Conservation (phyloP, 2,888 invertebrate genomes). For the Podotricha telesiphe region DNA sequence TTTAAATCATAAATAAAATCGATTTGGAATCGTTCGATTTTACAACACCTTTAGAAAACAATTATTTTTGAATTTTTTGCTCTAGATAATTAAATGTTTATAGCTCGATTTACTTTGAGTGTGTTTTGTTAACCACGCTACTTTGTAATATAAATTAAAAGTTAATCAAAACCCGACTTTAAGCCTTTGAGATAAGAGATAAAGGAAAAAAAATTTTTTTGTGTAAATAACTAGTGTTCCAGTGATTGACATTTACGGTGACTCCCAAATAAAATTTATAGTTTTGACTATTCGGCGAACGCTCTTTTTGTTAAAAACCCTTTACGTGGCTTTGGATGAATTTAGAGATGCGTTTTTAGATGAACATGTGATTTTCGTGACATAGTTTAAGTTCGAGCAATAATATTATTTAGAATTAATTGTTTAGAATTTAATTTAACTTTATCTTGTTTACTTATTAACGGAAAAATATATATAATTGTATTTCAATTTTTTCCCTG, state of each 20-base stretch:
- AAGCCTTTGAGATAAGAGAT: constrained; percentile 36
- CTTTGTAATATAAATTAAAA: constrained; percentile 52
- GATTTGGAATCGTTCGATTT: constrained; percentile 56
- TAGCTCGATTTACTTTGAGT: constrained; percentile 60
- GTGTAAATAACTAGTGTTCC: constrained; percentile 52
- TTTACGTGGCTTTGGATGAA: constrained; percentile 56
- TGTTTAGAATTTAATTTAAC: too few relatives aligned
- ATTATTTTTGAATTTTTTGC: constrained; percentile 60
- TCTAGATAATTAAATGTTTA: constrained; percentile 57
- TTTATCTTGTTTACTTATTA: too few relatives aligned
- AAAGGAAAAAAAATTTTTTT: constrained; percentile 30
- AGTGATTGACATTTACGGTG: constrained; percentile 71
- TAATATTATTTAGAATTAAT: too few relatives aligned
- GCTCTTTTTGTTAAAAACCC: constrained; percentile 58
- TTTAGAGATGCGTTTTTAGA: constrained; percentile 46
- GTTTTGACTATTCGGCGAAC: constrained; percentile 73
- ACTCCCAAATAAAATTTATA: constrained; percentile 69
- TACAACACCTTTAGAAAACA: constrained; percentile 53
- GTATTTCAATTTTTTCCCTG: too few relatives aligned
- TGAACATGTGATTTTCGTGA: background rate
- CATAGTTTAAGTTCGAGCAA: background rate
- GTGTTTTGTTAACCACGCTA: constrained; percentile 59
- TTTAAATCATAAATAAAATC: constrained; percentile 61
- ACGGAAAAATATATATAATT: too few relatives aligned
- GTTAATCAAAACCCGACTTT: constrained; percentile 46